Evolutionary conservation across 2,113 vertebrate species (phyloP), one percentile per base, ranked within the genome.

Genomic region (Lophura nycthemera): DNA sequence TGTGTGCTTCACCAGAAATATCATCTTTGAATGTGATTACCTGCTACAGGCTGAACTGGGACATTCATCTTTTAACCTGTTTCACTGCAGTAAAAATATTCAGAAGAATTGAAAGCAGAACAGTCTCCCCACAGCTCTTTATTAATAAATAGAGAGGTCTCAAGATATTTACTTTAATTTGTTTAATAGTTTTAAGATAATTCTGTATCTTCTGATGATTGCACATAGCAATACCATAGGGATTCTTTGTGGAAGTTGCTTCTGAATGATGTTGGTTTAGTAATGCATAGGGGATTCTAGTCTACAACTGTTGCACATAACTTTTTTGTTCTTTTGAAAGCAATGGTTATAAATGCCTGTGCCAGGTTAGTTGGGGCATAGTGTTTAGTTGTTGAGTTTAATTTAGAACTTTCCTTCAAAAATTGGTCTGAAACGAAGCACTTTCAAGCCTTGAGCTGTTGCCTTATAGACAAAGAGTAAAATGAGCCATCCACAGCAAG

Each of bases 161-260:
- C 76, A 32, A 91, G 73, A 74, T 75, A 69, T 77, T 83, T 79
- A 8, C 87, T 94, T 77, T 71, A 74, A 74, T 83, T 92, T 83
- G 24, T 88, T 86, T 48, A 86, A 92, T 86, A 91, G 34, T 89
- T 95, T 91, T 71, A 60, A 88, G 69, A 72, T 67, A 74, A 72
- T 96, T 91, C 52, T 66, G 29, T 90, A 16, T 74, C 43, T 86
- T 66, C 47, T 81, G 30, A 57, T 81, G 65, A 64, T 60, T 86
- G 69, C 45, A 67, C 34, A 43, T 81, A 50, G 34, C 83, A 75
- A 67, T 93, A 60, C 34, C 67, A 75, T 71, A 59, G 69, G 61
- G 24, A 72, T 91, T 89, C 50, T 67, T 83, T 77, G 27, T 2
- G 6, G 69, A 91, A 95, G 65, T 43, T 88, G 69, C 42, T 83